Percentiles rank a stretch among this genome's conserved stretches.
Conservation (phyloP, 2,797 vertebrate genomes). For the Mastacembelus armatus region DNA sequence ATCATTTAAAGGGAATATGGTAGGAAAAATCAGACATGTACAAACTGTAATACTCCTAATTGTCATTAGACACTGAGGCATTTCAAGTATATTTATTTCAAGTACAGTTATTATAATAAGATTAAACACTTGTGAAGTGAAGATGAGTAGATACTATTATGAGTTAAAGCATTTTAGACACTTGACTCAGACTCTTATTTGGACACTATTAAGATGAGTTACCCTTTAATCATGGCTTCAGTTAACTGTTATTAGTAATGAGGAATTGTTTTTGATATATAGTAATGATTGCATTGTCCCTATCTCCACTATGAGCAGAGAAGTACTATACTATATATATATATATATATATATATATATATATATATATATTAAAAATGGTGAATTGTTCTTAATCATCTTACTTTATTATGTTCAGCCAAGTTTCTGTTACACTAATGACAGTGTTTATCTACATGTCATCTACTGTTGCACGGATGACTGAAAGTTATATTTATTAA, state of each 20-base stretch:
- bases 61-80: no score
- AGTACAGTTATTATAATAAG: background rate
- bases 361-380: no score
- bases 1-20: background rate
- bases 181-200: slow-evolving; percentile 3
- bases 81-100: no score
- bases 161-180: background rate
- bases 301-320: background rate
- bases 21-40: background rate
- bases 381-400: background rate
- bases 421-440: slow-evolving; percentile 4
- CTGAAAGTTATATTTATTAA: slow-evolving; percentile 16
- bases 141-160: background rate
- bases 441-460: slow-evolving; percentile 4
- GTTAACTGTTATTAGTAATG: background rate
- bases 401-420: background rate
- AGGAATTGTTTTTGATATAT: background rate
- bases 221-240: background rate
- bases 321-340: no score
- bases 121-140: no score
- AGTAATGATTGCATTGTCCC: background rate
- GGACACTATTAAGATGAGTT: slow-evolving; percentile 25
- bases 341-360: no score
- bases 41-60: background rate
- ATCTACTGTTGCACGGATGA: background rate